These are phyloP conservation scores for Aleadryas rufinucha DNA, from an alignment of 2,113 vertebrate species.

Conservation along the genomic window DNA sequence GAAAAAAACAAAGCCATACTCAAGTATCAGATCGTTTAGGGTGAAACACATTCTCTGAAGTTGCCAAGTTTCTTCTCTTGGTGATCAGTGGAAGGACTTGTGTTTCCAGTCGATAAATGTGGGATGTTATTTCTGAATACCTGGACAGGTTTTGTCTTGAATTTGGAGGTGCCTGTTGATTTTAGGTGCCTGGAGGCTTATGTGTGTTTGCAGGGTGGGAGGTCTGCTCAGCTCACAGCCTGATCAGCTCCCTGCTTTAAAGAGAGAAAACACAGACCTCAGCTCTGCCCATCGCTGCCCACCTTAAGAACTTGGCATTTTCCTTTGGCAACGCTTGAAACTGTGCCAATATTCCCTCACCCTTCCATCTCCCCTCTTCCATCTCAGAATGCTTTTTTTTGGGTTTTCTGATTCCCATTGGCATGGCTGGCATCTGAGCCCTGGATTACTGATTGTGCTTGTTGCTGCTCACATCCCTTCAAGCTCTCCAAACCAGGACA, in stretches of 20 bases:
- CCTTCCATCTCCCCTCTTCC: neutral
- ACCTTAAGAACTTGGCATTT: neutral
- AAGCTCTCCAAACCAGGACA: conserved; percentile 10
- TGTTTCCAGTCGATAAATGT: fast-evolving
- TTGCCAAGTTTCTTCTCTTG: neutral
- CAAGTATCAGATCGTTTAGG: neutral
- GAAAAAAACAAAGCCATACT: neutral
- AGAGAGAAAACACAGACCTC: neutral
- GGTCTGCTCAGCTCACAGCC: neutral
- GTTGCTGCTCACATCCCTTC: neutral
- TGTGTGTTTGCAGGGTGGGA: neutral
- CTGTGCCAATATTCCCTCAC: neutral
- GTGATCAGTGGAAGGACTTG: neutral
- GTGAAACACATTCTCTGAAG: neutral
- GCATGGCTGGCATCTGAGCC: neutral
- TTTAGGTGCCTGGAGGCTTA: neutral
- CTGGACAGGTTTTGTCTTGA: neutral
- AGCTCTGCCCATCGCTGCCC: neutral
- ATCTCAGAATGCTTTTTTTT: neutral
- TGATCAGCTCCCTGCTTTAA: neutral
- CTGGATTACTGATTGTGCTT: neutral
- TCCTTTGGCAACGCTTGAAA: neutral
- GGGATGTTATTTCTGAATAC: neutral
- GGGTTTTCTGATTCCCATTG: neutral
- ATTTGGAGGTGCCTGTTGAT: neutral